Evolutionary conservation across 2,797 vertebrate species (phyloP).

Genomic region (Gobionotothen gibberifrons): DNA sequence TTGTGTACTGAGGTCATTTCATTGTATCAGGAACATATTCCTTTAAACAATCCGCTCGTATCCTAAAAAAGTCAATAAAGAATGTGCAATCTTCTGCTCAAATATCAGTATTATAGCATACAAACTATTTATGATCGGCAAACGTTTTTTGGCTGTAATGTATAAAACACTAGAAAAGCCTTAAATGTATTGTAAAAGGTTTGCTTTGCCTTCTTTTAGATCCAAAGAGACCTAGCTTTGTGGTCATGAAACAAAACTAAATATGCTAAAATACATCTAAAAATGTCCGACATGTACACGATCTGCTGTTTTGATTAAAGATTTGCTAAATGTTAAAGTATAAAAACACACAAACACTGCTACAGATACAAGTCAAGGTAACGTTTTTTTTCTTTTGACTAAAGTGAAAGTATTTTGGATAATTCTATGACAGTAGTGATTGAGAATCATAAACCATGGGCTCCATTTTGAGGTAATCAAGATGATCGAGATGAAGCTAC

Average conservation of each 20-base stretch:
- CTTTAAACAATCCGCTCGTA: slow-evolving; percentile 19
- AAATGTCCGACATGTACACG: slow-evolving; percentile 19
- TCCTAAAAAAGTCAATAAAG: slow-evolving; percentile 40
- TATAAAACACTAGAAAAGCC: slow-evolving; percentile 62
- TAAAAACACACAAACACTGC: slow-evolving; percentile 68
- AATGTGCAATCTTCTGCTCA: slow-evolving; percentile 72
- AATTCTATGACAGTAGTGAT: slow-evolving; percentile 47
- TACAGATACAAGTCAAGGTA: slow-evolving; percentile 41
- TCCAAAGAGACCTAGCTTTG: slow-evolving; percentile 29
- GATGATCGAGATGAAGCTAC: slow-evolving; percentile 33
- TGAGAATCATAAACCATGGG: slow-evolving; percentile 34
- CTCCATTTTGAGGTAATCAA: slow-evolving; percentile 53
- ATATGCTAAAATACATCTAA: slow-evolving; percentile 44
- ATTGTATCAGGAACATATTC: slow-evolving; percentile 45
- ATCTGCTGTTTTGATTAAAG: slow-evolving; percentile 47
- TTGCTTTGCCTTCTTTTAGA: slow-evolving; percentile 27
- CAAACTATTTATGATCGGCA: slow-evolving; percentile 40
- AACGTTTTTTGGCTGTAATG: slow-evolving; percentile 64
- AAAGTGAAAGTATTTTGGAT: slow-evolving; percentile 40
- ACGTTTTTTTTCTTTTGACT: slow-evolving; percentile 33
- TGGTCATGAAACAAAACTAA: slow-evolving; percentile 51
- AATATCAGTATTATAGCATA: slow-evolving; percentile 45
- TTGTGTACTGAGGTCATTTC: slow-evolving; percentile 48
- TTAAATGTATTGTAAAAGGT: slow-evolving; percentile 37
- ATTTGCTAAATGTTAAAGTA: slow-evolving; percentile 60